A percentile compares a stretch with the other conserved stretches of the same genome.
Conservation (phyloP, 2,888 invertebrate species). For the Macrosiphum euphorbiae region DNA sequence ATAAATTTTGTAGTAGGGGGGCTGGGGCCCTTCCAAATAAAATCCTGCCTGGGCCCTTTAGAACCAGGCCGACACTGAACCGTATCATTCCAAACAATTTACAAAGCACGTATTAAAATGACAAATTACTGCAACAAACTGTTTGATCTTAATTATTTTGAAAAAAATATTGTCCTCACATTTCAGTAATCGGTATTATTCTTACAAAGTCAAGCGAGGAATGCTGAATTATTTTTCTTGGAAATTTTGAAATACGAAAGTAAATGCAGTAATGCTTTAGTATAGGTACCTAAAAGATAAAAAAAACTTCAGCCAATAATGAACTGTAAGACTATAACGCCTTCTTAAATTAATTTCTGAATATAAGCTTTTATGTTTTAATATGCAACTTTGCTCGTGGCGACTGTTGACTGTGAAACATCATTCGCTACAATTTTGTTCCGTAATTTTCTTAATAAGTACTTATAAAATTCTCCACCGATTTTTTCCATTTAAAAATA, state of each 20-base stretch:
- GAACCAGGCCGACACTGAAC: too few relatives aligned
- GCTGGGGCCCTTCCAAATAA: too few relatives aligned
- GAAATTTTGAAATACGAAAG: background rate
- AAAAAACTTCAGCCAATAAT: background rate
- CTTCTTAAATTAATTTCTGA: background rate
- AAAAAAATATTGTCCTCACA: background rate
- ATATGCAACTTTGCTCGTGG: background rate
- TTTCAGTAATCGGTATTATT: too few relatives aligned
- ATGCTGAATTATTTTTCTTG: background rate
- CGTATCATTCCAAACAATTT: background rate
- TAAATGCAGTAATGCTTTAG: background rate
- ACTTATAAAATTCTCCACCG: too few relatives aligned
- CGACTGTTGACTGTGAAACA: too few relatives aligned
- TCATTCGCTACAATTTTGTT: too few relatives aligned
- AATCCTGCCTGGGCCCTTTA: too few relatives aligned
- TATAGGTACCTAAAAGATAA: background rate
- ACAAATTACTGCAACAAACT: background rate
- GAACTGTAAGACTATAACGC: background rate
- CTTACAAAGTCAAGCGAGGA: background rate
- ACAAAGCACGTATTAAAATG: background rate
- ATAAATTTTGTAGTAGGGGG: too few relatives aligned
- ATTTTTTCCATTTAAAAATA: too few relatives aligned
- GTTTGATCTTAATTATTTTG: background rate
- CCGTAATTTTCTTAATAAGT: too few relatives aligned
- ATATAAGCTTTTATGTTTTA: background rate